A percentile compares a stretch with the other conserved stretches of the same genome.
These are phyloP conservation scores for Microtus agrestis DNA, from an alignment of 2,797 vertebrate species.

Conservation along the genomic window DNA sequence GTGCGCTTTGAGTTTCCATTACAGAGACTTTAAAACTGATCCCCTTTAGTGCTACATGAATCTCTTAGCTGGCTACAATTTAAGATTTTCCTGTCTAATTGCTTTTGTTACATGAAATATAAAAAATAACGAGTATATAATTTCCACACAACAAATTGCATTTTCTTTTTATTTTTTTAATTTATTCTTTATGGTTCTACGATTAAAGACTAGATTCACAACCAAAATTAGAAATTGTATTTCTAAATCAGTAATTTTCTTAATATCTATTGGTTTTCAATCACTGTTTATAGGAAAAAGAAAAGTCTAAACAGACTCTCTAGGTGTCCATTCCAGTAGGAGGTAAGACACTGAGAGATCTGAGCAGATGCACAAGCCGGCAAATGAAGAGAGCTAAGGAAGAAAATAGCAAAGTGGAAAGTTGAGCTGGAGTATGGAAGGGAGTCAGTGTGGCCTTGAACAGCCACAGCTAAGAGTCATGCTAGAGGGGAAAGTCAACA, in stretches of 20 bases:
- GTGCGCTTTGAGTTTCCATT: neutral
- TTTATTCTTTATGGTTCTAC: neutral
- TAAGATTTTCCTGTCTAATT: conserved; percentile 1
- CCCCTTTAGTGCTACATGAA: neutral
- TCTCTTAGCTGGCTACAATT: neutral
- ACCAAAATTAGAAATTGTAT: neutral
- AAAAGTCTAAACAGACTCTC: neutral
- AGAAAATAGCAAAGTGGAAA: neutral
- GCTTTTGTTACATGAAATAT: neutral
- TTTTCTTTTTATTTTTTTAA: neutral
- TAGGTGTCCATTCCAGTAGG: neutral
- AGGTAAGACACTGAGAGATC: neutral
- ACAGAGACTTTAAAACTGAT: neutral
- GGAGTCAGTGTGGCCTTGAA: neutral
- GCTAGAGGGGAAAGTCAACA: neutral
- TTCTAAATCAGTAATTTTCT: conserved; percentile 30
- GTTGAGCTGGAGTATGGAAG: neutral
- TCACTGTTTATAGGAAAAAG: neutral
- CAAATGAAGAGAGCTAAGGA: neutral
- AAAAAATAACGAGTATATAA: neutral
- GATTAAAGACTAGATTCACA: neutral
- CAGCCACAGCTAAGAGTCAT: neutral
- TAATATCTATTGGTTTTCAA: neutral
- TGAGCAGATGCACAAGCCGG: neutral
- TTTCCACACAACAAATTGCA: neutral